Evolutionary conservation across 2,888 invertebrate genomes (phyloP), one percentile per base, ranked within the genome.

Genomic region (Agapetus fuscipes): DNA sequence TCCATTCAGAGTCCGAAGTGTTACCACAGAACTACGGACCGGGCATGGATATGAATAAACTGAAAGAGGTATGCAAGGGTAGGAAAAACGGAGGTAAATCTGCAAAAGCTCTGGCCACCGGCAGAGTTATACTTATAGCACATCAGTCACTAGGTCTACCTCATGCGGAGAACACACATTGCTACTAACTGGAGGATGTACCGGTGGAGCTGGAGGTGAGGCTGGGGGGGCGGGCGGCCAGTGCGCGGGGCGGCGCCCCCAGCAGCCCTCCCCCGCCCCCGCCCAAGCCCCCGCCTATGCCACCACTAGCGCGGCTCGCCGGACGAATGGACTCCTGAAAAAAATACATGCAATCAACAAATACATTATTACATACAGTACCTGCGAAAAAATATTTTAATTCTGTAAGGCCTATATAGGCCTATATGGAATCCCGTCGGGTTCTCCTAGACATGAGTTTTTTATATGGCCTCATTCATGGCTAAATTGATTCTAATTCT

Each of bases 131-230:
- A 9, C 9, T 9, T 20, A 20, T 20, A 20, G 20, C 20, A 20
- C 9, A 9, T 9, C 20, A 6, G 20, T 20, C 20, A 20, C 20
- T 20, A 20, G n/a, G n/a, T n/a, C 9, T 9, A 20, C 20, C 4
- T 20, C 20, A 20, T 20, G 20, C 20, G 4, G 20, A 20, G 20
- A 20, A 20, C 20, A 20, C 20, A n/a, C n/a, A n/a, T 20, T 20
- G 20, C 28, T 41, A 47, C 41, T 44, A 39, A 47, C 47, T 47
- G 37, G 43, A 46, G 24, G 41, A 47, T 31, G 47, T 44, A 37
- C 47, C 47, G 24, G 47, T 47, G 32, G 47, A 47, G 25, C 41
- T 47, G 31, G 47, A 47, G 3, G 47, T 47, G 27, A 47, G 41
- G 26, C 44, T 44, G 17, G 47, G 47, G n/a, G 47, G 47, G n/a